A percentile compares a stretch with the other conserved stretches of the same genome.
phyloP scores from a whole-genome alignment of 2,113 vertebrate genomes.

The Kryptolebias marmoratus region DNA sequence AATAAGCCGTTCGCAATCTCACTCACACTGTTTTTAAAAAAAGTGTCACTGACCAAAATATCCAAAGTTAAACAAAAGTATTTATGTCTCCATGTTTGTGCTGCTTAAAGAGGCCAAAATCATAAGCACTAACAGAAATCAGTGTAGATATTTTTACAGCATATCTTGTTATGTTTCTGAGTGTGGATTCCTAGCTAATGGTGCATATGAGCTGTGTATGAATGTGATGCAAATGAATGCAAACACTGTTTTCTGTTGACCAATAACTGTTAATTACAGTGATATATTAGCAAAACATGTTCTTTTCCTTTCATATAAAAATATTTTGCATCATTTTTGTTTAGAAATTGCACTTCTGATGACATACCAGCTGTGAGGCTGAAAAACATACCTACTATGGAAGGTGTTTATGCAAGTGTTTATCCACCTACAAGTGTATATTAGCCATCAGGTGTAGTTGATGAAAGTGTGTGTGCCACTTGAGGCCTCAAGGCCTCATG shows the following conservation, averaged over 20 bases:
- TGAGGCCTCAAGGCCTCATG: conserved; percentile 57
- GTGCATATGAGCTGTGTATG: too few relatives aligned
- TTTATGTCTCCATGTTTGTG: too few relatives aligned
- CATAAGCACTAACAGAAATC: too few relatives aligned
- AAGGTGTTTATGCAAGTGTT: conserved; percentile 18
- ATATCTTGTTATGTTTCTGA: too few relatives aligned
- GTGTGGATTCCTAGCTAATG: too few relatives aligned
- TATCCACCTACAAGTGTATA: conserved; percentile 7
- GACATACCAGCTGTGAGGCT: conserved; percentile 25
- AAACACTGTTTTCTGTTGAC: conserved; percentile 13
- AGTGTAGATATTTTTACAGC: too few relatives aligned
- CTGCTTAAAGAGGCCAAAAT: too few relatives aligned
- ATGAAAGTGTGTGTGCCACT: conserved; percentile 30
- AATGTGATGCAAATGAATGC: not conserved
- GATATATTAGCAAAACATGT: conserved; percentile 31
- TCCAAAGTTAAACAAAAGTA: too few relatives aligned
- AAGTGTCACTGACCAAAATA: too few relatives aligned
- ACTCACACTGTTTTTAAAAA: too few relatives aligned
- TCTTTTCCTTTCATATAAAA: conserved; percentile 23
- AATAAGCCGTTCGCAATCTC: too few relatives aligned
- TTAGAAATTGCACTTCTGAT: conserved; percentile 20
- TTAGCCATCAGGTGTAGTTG: conserved; percentile 16
- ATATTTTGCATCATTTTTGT: conserved; percentile 40
- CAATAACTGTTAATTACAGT: conserved; percentile 20
- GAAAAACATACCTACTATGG: conserved; percentile 44